Conservation (phyloP, 2,113 vertebrate species). For the Actinemys pallida region DNA sequence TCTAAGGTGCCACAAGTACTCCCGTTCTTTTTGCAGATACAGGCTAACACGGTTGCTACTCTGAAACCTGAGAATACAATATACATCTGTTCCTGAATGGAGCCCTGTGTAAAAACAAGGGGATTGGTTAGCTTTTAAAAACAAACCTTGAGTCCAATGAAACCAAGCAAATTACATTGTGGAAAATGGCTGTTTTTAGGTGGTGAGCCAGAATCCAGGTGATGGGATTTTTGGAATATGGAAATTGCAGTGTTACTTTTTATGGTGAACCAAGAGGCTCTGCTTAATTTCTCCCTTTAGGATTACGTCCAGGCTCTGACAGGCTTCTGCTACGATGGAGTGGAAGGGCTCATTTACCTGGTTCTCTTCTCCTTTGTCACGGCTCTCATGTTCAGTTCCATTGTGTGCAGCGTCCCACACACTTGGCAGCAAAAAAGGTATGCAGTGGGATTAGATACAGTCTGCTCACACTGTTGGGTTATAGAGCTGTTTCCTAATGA, state of each 20-base stretch:
- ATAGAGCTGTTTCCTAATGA: slow-evolving; percentile 24
- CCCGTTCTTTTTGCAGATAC: too few species aligned
- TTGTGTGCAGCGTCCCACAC: slow-evolving; percentile 95
- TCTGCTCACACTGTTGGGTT: neutral
- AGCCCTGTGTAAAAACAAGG: slow-evolving; percentile 8
- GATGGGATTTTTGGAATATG: neutral
- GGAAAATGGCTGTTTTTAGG: neutral
- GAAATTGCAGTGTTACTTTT: neutral
- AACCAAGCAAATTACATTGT: neutral
- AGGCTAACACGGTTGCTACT: too few species aligned
- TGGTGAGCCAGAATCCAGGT: neutral
- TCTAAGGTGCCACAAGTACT: too few species aligned
- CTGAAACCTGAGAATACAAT: neutral
- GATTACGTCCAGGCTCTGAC: slow-evolving; percentile 95
- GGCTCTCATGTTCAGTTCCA: slow-evolving; percentile 97
- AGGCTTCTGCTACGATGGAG: slow-evolving; percentile 94
- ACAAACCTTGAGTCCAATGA: neutral
- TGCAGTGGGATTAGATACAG: slow-evolving; percentile 35
- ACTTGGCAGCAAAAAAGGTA: slow-evolving; percentile 96
- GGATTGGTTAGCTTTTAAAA: neutral
- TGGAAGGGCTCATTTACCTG: slow-evolving; percentile 98
- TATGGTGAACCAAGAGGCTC: slow-evolving; percentile 24
- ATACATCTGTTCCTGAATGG: neutral
- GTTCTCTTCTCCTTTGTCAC: slow-evolving; percentile 97
- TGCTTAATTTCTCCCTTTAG: slow-evolving; percentile 75